These are phyloP conservation scores for Anhinga rufa DNA, from an alignment of 2,113 vertebrate genomes.

Conservation along the genomic window DNA sequence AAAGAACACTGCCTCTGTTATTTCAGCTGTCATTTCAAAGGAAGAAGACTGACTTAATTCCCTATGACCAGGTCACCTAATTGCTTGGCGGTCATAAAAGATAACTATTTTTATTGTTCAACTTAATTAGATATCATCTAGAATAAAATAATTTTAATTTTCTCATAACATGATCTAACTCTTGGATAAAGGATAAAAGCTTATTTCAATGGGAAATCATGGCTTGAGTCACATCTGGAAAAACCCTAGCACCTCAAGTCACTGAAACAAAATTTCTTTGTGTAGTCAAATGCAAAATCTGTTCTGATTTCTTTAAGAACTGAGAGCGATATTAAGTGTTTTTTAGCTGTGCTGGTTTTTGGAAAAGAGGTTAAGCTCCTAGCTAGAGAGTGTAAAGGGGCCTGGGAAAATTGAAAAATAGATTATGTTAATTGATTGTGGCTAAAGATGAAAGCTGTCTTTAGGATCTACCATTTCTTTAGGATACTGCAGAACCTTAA, in stretches of 20 bases:
- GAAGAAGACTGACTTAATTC: constrained; percentile 38
- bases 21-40: constrained; percentile 45
- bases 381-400: neutral
- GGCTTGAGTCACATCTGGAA: constrained; percentile 4
- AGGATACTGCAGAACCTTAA: neutral
- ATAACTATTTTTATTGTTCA: constrained; percentile 53
- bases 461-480: neutral
- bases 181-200: constrained; percentile 15
- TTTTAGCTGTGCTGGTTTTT: neutral
- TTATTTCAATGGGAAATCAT: constrained; percentile 10
- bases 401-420: constrained; percentile 6
- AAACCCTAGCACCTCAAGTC: neutral
- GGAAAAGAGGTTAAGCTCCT: neutral
- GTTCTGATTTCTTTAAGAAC: neutral
- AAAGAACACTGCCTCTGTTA: neutral
- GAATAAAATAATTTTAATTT: constrained; percentile 47
- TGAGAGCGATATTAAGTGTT: neutral
- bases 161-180: neutral
- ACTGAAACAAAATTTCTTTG: constrained; percentile 25
- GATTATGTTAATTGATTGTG: neutral
- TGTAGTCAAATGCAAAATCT: neutral
- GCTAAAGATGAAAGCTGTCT: neutral
- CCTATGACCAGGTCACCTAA: constrained; percentile 41
- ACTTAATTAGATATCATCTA: constrained; percentile 36
- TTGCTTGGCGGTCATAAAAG: constrained; percentile 2